These are phyloP conservation scores for Platysteira castanea DNA, from an alignment of 2,113 vertebrate species.

Conservation along the genomic window DNA sequence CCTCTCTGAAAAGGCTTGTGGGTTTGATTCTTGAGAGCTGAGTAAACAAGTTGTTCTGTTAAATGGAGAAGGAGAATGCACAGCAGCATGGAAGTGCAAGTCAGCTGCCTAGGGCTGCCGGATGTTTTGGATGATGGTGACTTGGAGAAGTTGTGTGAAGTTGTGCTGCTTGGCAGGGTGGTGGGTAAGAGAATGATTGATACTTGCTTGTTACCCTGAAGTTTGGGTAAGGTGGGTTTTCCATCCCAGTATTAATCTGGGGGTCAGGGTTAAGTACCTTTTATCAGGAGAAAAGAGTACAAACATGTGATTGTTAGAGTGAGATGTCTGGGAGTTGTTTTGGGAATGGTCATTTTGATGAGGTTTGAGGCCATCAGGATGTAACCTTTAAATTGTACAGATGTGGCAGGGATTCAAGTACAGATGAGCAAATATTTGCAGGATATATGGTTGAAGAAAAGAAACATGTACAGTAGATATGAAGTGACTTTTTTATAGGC, in stretches of 20 bases:
- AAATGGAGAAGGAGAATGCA: neutral
- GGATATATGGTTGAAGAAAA: neutral
- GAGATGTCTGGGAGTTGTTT: neutral
- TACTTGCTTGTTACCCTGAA: neutral
- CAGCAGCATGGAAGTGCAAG: neutral
- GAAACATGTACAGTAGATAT: neutral
- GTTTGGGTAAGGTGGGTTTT: too few species aligned
- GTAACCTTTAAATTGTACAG: neutral
- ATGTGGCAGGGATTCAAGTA: neutral
- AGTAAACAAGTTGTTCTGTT: neutral
- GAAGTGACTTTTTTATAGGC: neutral
- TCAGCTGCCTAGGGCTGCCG: neutral
- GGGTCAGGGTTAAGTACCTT: neutral
- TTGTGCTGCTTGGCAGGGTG: neutral
- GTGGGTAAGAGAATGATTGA: neutral
- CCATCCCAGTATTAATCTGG: neutral
- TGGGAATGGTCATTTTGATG: neutral
- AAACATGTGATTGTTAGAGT: neutral
- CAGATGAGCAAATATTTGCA: neutral
- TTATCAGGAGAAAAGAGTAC: neutral
- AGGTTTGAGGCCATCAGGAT: neutral
- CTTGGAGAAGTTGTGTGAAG: neutral
- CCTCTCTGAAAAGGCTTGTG: neutral
- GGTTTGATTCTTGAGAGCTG: neutral
- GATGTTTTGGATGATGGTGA: neutral